These are phyloP conservation scores for Echiichthys vipera DNA, from an alignment of 2,797 vertebrate species.

Conservation along the genomic window DNA sequence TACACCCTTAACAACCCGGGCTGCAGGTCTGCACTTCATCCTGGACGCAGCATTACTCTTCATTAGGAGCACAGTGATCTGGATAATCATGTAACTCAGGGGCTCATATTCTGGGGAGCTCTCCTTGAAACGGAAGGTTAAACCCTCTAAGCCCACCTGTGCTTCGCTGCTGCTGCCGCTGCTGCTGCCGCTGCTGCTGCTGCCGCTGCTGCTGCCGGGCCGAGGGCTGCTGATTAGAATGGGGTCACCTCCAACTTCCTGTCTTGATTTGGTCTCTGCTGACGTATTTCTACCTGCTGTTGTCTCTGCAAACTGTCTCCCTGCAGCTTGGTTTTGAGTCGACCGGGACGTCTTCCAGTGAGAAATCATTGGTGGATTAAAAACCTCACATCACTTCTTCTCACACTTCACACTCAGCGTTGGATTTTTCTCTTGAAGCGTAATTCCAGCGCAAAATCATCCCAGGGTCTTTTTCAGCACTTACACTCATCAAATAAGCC, in stretches of 20 bases:
- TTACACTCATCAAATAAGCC: too few relatives aligned
- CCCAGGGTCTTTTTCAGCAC: too few relatives aligned
- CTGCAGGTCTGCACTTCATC: not conserved
- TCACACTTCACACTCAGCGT: too few relatives aligned
- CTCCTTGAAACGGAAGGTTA: constrained; percentile 56
- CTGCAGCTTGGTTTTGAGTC: not conserved
- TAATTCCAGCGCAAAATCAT: too few relatives aligned
- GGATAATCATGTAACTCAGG: constrained; percentile 46
- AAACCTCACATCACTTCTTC: too few relatives aligned
- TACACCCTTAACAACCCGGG: not conserved
- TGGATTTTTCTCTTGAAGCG: too few relatives aligned
- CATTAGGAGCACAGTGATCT: constrained; percentile 32
- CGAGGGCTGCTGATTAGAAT: constrained; percentile 52
- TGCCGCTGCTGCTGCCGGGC: constrained; percentile 15
- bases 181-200: constrained; percentile 38
- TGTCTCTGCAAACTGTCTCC: not conserved
- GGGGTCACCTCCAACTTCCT: constrained; percentile 63
- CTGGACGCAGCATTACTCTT: constrained; percentile 5
- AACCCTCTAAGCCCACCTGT: constrained; percentile 58
- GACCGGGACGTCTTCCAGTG: not conserved
- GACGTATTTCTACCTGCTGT: not conserved
- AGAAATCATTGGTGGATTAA: not conserved
- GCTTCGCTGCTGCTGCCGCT: constrained; percentile 1
- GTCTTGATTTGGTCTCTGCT: constrained; percentile 17
- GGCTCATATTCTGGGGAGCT: constrained; percentile 45